Evolutionary conservation across 1,140 invertebrate species (phyloP), one percentile per base, ranked within the genome.

Genomic region (Drosophila teissieri): DNA sequence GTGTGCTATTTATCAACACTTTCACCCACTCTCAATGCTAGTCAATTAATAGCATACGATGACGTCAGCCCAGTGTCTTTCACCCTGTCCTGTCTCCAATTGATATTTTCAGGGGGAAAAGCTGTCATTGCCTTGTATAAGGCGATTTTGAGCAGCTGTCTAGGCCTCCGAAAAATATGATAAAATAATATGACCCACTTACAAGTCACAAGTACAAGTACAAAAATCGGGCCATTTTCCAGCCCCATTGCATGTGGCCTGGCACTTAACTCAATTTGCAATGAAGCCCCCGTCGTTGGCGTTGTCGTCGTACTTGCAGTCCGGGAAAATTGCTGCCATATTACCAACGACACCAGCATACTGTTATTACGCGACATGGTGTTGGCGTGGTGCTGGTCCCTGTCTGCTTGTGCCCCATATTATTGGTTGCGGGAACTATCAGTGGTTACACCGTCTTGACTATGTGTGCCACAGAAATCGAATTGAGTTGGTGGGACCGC

Each of bases 261-360:
- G 84, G 72, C 84, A 86, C 84, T 86, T 88, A 86, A 86, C 79
- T 86, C 84, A 86, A 86, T 86, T 86, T 86, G 84, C 79, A 86
- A 77, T 69, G 65, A 79, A 70, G 56, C 57, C 52, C 69, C 51
- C 40, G 54, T 40, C 54, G 61, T 77, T 27, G 65, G 22, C 49
- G 62, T 31, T 62, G 73, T 64, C 73, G 52, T 61, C 73, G 69
- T 51, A 80, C 40, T 49, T 85, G 82, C 82, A 85, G 70, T 73
- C 72, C 58, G 69, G 77, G 62, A 70, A 88, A 88, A 86, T 86
- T 88, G 83, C 82, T 88, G 79, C 44, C 79, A 86, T 86, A 89
- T 88, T 86, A 86, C 72, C 39, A 73, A 80, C 83, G 84, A 89
- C 83, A 86, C 79, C 76, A 83, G 75, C 79, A 69, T 83, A 86